Percentiles rank a stretch among this genome's conserved stretches.
Evolutionary conservation across 2,888 invertebrate genomes (phyloP).

Genomic region (Lycia hirtaria): DNA sequence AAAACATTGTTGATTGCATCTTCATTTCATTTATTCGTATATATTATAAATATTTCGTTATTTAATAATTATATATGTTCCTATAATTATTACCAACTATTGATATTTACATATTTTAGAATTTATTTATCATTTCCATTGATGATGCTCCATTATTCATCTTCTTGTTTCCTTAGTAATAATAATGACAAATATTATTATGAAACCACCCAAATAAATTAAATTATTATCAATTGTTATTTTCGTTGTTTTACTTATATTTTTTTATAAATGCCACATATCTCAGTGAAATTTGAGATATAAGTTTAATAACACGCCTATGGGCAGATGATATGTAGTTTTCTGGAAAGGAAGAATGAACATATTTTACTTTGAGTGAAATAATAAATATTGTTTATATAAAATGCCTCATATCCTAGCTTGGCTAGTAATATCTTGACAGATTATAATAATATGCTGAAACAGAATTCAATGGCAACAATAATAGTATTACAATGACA

Average conservation of each 20-base stretch:
- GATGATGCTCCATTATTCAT: constrained; percentile 37
- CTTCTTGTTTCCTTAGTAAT: constrained; percentile 37
- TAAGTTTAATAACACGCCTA: too few species aligned
- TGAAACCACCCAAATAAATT: constrained; percentile 65
- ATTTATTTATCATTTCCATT: constrained; percentile 11
- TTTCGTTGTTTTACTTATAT: constrained; percentile 14
- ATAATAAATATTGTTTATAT: too few species aligned
- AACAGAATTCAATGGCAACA: too few species aligned
- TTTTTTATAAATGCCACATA: not conserved
- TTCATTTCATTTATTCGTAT: constrained; percentile 54
- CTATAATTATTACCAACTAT: constrained; percentile 49
- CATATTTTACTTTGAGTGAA: too few species aligned
- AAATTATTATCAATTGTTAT: constrained; percentile 47
- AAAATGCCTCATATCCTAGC: too few species aligned
- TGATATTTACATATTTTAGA: constrained; percentile 44
- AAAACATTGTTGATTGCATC: constrained; percentile 74
- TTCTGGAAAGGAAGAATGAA: too few species aligned
- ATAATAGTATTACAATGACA: too few species aligned
- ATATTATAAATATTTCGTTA: constrained; percentile 39
- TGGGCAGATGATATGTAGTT: too few species aligned
- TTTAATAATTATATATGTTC: constrained; percentile 41
- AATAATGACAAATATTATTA: constrained; percentile 52
- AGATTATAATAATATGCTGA: too few species aligned
- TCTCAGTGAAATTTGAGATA: not conserved
- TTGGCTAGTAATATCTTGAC: too few species aligned